A percentile compares a stretch with the other conserved stretches of the same genome.
Conservation (phyloP, 2,888 invertebrate species). For the Exocentrus adspersus region DNA sequence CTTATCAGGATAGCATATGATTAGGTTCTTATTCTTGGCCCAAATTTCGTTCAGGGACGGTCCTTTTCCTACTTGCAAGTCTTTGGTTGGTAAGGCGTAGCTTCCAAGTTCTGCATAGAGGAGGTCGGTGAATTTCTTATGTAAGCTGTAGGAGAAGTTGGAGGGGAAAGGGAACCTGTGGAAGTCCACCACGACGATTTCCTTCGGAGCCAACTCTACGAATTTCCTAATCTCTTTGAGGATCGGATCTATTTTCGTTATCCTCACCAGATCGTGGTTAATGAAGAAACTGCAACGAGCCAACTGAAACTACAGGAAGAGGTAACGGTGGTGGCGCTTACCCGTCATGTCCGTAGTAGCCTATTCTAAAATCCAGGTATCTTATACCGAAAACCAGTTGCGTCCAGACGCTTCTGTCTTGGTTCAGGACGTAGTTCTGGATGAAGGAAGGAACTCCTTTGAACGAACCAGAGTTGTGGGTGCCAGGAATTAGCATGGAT, state of each 20-base stretch:
- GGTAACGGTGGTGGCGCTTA: too few relatives aligned
- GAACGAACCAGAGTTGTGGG: constrained; percentile 74
- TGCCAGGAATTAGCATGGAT: constrained; percentile 74
- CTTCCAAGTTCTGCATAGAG: constrained; percentile 67
- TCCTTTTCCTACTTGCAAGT: constrained; percentile 62
- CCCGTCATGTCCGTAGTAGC: constrained; percentile 67
- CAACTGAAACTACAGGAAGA: too few relatives aligned
- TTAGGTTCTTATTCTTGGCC: constrained; percentile 66
- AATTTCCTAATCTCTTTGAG: constrained; percentile 77
- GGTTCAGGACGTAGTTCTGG: constrained; percentile 67
- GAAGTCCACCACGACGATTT: constrained; percentile 83
- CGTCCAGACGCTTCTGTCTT: constrained; percentile 83
- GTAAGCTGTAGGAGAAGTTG: constrained; percentile 57
- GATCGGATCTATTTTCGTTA: constrained; percentile 73
- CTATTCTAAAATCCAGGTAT: constrained; percentile 83
- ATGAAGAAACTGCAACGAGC: constrained; percentile 72
- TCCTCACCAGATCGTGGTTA: constrained; percentile 77
- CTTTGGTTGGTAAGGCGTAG: constrained; percentile 64
- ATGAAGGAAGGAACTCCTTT: constrained; percentile 65
- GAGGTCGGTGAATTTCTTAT: constrained; percentile 65
- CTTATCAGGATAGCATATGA: constrained; percentile 70
- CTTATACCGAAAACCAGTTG: constrained; percentile 87
- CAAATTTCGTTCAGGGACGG: constrained; percentile 71
- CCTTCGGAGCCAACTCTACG: constrained; percentile 72
- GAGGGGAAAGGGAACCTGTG: constrained; percentile 77